These are phyloP conservation scores for Pygocentrus nattereri DNA, from an alignment of 2,797 vertebrate species.

Conservation along the genomic window DNA sequence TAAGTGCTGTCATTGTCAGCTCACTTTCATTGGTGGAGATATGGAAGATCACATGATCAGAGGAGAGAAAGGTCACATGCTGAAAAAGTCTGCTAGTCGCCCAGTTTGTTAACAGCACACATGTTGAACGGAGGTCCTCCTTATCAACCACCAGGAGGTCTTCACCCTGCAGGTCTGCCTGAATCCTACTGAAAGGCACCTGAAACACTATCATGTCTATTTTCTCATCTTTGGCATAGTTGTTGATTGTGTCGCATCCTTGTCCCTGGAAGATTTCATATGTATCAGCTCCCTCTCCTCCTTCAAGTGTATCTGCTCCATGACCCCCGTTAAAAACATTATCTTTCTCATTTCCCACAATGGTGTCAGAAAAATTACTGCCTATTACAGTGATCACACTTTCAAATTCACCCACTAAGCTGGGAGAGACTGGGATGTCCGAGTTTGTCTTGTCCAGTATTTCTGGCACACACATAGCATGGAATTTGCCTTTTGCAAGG, in stretches of 20 bases:
- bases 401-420: conserved; percentile 14
- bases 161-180: conserved; percentile 16
- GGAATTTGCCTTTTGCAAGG: background rate
- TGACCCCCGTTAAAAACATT: conserved; percentile 40
- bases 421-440: background rate
- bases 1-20: conserved; percentile 16
- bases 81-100: conserved; percentile 8
- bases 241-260: conserved; percentile 40
- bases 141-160: conserved; percentile 24
- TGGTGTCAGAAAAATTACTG: conserved; percentile 33
- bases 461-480: conserved; percentile 32
- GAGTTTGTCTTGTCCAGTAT: conserved; percentile 32
- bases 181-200: conserved; percentile 20
- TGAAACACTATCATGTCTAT: conserved; percentile 39
- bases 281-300: conserved; percentile 42
- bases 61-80: conserved; percentile 39
- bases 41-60: conserved; percentile 36
- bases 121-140: conserved; percentile 7
- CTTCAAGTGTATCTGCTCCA: conserved; percentile 24
- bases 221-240: conserved; percentile 40
- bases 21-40: conserved; percentile 11
- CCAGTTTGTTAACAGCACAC: conserved; percentile 20
- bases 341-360: conserved; percentile 40
- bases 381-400: conserved; percentile 29
- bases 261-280: conserved; percentile 37